phyloP scores from a whole-genome alignment of 23 tunicate species.

The Pegea sp. region DNA sequence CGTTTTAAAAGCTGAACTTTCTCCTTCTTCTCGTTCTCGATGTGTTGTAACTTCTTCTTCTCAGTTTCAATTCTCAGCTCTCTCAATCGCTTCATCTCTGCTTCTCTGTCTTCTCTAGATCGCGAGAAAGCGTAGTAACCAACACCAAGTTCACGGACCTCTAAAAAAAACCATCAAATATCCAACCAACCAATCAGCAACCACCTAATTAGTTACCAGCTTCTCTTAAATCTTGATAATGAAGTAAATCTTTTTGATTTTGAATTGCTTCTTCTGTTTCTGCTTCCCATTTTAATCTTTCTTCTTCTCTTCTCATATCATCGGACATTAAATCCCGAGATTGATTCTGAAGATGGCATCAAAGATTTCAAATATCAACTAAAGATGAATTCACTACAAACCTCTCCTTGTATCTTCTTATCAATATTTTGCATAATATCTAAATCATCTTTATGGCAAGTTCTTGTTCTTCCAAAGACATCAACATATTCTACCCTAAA shows the following conservation, averaged over 20 bases:
- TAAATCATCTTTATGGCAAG: conserved; percentile 30
- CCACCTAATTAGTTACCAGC: conserved; percentile 39
- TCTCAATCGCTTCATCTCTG: conserved; percentile 41
- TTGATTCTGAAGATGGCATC: background rate
- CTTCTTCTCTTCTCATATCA: conserved; percentile 83
- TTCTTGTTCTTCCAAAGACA: conserved; percentile 51
- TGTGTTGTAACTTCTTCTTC: conserved; percentile 16
- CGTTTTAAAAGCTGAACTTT: conserved; percentile 3
- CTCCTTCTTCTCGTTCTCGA: conserved; percentile 13
- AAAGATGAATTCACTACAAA: background rate
- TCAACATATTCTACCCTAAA: conserved; percentile 73
- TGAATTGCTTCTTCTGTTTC: conserved; percentile 25
- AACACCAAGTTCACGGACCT: conserved; percentile 85
- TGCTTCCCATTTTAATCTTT: conserved; percentile 63
- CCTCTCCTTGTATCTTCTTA: conserved; percentile 12
- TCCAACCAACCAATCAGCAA: too few relatives aligned
- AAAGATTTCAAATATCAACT: too few relatives aligned
- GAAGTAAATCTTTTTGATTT: conserved; percentile 20
- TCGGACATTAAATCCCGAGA: conserved; percentile 36
- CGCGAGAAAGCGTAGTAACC: conserved; percentile 85
- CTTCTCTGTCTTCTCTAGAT: conserved; percentile 33
- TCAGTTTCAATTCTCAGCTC: conserved; percentile 54
- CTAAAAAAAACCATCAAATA: too few relatives aligned
- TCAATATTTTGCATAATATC: conserved; percentile 20
- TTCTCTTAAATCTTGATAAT: conserved; percentile 39